Conservation (phyloP, 2,888 invertebrate genomes). For the Syrista parreyssii region DNA sequence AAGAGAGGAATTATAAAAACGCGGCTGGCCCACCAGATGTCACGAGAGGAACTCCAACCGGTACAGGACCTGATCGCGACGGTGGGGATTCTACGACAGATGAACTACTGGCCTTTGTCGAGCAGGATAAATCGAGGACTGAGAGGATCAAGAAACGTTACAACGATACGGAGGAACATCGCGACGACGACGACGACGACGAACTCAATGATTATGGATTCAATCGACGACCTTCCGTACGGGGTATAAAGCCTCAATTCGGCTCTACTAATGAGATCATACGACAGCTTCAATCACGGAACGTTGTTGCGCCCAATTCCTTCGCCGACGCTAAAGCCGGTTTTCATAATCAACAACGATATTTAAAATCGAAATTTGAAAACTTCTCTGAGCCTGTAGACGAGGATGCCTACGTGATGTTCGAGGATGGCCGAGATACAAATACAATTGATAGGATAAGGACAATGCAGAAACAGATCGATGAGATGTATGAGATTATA, state of each 20-base stretch:
- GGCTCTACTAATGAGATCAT: slow-evolving; percentile 84
- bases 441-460: slow-evolving; percentile 60
- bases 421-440: slow-evolving; percentile 41
- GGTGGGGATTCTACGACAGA: slow-evolving; percentile 69
- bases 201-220: slow-evolving; percentile 94
- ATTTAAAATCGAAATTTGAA: not conserved
- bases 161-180: slow-evolving; percentile 49
- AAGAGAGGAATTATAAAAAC: slow-evolving; percentile 67
- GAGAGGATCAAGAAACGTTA: slow-evolving; percentile 84
- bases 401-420: slow-evolving; percentile 14
- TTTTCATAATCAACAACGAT: slow-evolving; percentile 26
- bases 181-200: slow-evolving; percentile 86
- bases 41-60: slow-evolving; percentile 79
- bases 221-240: slow-evolving; percentile 87
- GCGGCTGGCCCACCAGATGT: slow-evolving; percentile 78
- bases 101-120: slow-evolving; percentile 85
- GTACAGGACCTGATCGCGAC: slow-evolving; percentile 47
- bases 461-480: slow-evolving; percentile 58
- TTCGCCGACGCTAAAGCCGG: slow-evolving; percentile 40
- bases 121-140: slow-evolving; percentile 84
- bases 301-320: slow-evolving; percentile 42
- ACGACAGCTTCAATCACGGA: slow-evolving; percentile 82
- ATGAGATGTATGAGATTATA: slow-evolving; percentile 62
- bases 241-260: slow-evolving; percentile 89
- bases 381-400: slow-evolving; percentile 13